Evolutionary conservation across 2,797 vertebrate genomes (phyloP), one percentile per base, ranked within the genome.

Genomic region (Bryconaethiops microstoma): DNA sequence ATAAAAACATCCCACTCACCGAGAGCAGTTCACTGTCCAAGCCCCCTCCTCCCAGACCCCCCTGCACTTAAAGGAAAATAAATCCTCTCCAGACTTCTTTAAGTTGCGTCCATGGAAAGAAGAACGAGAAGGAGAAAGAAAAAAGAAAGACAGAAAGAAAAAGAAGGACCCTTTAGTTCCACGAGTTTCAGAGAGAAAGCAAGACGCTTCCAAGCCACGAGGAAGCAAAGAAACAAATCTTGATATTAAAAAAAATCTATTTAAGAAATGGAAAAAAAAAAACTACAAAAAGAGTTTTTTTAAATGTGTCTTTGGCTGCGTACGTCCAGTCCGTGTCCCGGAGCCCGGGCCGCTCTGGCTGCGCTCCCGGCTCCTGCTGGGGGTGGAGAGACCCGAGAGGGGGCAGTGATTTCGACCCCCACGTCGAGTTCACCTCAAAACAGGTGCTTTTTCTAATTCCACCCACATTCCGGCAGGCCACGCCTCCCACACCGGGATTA

Each of bases 351-450:
- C 84, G 6, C 76, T 82, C 82, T 74, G 86, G 84, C 81, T 92
- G 91, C 91, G 90, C 90, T 88, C 86, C 86, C 65, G 86, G 91
- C 92, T 89, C 79, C 64, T 69, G 86, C 80, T 89, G 93, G 93
- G 93, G 94, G 93, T 92, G 89, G 92, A 91, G 92, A 91, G 90
- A 90, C 83, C 29, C 1, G 29, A 29, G 86, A 74, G n/a, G 84
- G 89, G 93, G 87, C 78, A 60, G 39, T 72, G 60, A 17, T 67
- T 81, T 54, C 90, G 42, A 79, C 76, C 84, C 77, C 77, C 79
- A 81, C 16, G 76, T 69, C 21, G 63, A 72, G 77, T 78, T 76
- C 45, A 4, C 21, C 59, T 21, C 8, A 35, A 17, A 63, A 17
- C 62, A 4, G 25, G 62, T 29, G 59, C 4, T 7, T 2, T 29